Evolutionary conservation across 2,888 invertebrate genomes (phyloP).

Genomic region (Cosmia trapezina): DNA sequence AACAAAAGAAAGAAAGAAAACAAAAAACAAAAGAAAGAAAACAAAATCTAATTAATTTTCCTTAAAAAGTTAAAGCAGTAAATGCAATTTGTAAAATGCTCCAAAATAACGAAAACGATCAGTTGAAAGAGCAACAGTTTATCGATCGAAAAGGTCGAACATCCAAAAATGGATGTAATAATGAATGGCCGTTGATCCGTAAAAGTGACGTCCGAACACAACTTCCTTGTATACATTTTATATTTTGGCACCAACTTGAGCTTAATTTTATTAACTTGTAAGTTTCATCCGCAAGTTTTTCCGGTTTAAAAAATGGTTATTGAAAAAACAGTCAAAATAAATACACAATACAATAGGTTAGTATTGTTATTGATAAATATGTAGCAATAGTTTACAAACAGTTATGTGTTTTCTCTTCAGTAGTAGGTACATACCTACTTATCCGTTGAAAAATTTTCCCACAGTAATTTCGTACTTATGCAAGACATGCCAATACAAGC

Average conservation of each 20-base stretch:
- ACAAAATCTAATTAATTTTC: too few species aligned
- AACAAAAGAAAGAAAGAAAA: too few species aligned
- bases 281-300: conserved; percentile 2
- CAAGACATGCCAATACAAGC: conserved; percentile 15
- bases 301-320: background rate
- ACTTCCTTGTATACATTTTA: conserved; percentile 40
- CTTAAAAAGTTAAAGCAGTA: background rate
- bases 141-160: conserved; percentile 35
- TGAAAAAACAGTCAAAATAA: background rate
- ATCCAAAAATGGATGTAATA: conserved; percentile 28
- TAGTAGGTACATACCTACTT: too few species aligned
- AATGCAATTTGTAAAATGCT: background rate
- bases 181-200: conserved; percentile 26
- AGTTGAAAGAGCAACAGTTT: background rate
- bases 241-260: conserved; percentile 3
- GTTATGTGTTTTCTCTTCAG: background rate
- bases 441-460: background rate
- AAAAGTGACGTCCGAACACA: conserved; percentile 25
- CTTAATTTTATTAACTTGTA: background rate
- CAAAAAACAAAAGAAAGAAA: background rate
- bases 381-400: background rate
- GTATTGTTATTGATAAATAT: background rate
- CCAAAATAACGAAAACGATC: conserved; percentile 1
- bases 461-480: conserved; percentile 26
- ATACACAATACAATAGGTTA: background rate